These are phyloP conservation scores for Columba janthina DNA, from an alignment of 2,113 vertebrate species.

Conservation along the genomic window DNA sequence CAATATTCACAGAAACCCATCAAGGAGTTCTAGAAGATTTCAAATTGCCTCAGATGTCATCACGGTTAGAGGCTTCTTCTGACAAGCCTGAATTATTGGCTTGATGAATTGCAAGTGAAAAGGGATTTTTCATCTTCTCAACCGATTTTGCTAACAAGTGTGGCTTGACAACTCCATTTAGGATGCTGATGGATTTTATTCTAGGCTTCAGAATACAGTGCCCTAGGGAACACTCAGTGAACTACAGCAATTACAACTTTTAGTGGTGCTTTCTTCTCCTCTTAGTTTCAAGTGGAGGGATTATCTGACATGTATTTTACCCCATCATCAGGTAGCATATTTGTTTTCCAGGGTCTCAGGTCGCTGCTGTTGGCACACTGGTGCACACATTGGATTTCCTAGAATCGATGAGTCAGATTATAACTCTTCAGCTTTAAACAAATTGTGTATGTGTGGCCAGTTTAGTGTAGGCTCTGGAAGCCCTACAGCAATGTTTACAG, in stretches of 20 bases:
- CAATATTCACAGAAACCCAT: neutral
- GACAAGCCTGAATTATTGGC: constrained; percentile 26
- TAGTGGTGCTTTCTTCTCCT: neutral
- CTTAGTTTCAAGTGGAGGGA: neutral
- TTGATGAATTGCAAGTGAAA: constrained; percentile 32
- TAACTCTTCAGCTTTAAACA: neutral
- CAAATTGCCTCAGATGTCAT: constrained; percentile 4
- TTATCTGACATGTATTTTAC: neutral
- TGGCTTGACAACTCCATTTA: constrained; percentile 57
- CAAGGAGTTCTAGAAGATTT: constrained; percentile 8
- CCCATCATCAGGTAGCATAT: neutral
- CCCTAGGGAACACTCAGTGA: constrained; percentile 21
- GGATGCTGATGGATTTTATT: constrained; percentile 47
- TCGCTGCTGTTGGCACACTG: neutral
- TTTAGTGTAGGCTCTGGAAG: neutral
- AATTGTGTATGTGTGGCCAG: neutral
- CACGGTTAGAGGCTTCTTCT: neutral
- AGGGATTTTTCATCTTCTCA: constrained; percentile 47
- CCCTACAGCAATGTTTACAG: neutral
- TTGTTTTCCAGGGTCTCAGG: neutral
- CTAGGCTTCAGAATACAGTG: constrained; percentile 9
- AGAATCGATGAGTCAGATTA: neutral
- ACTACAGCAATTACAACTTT: constrained; percentile 37
- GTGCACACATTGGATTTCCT: neutral
- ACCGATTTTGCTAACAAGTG: constrained; percentile 36